Evolutionary conservation across 2,888 invertebrate species (phyloP).

Genomic region (Papilio elwesi): DNA sequence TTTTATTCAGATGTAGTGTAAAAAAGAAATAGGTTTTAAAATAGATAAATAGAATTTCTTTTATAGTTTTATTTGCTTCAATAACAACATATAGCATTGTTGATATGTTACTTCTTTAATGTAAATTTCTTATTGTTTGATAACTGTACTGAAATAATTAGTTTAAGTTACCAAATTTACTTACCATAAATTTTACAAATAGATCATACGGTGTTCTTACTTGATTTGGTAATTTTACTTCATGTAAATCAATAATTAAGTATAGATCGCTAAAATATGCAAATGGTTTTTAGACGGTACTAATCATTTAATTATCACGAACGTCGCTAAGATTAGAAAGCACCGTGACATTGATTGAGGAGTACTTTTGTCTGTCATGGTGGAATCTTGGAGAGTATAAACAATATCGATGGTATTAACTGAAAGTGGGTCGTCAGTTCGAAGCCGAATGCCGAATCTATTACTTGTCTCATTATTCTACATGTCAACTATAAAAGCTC

Average conservation of each 20-base stretch:
- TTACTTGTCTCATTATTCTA: constrained; percentile 35
- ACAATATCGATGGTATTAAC: constrained; percentile 35
- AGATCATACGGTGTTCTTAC: neutral
- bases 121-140: too few species aligned
- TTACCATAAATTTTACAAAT: neutral
- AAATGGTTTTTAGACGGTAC: neutral
- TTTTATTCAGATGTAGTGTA: neutral
- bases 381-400: constrained; percentile 29
- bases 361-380: constrained; percentile 25
- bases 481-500: constrained; percentile 33
- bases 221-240: neutral
- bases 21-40: neutral
- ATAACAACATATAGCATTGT: too few species aligned
- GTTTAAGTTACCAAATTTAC: too few species aligned
- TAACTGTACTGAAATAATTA: too few species aligned
- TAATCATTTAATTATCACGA: constrained; percentile 17
- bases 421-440: constrained; percentile 35
- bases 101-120: too few species aligned
- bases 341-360: constrained; percentile 26
- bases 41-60: too few species aligned
- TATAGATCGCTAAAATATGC: neutral
- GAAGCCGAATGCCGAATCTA: constrained; percentile 31
- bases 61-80: too few species aligned
- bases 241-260: neutral
- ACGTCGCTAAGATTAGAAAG: constrained; percentile 8